Evolutionary conservation across 2,113 vertebrate species (phyloP).

Genomic region (Spea bombifrons): DNA sequence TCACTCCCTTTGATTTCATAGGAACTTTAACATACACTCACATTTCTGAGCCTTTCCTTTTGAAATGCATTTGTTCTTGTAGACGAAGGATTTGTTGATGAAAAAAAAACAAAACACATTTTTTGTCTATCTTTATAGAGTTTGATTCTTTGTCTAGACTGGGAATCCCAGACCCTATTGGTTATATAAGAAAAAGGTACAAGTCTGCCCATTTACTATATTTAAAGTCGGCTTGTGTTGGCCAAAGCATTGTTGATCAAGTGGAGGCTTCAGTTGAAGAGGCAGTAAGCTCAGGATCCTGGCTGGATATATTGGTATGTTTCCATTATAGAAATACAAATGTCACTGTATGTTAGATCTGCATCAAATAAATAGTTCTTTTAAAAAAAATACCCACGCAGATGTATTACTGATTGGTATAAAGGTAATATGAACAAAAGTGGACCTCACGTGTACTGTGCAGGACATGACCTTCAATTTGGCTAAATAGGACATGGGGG

Average conservation of each 20-base stretch:
- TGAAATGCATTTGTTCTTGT: too few relatives aligned
- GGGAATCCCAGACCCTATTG: constrained; percentile 86
- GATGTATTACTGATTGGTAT: too few relatives aligned
- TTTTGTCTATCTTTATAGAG: constrained; percentile 65
- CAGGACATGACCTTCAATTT: too few relatives aligned
- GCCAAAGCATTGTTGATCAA: constrained; percentile 83
- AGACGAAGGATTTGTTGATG: too few relatives aligned
- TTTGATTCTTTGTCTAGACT: constrained; percentile 86
- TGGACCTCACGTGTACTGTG: too few relatives aligned
- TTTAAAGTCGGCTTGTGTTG: constrained; percentile 81
- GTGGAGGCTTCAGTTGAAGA: constrained; percentile 94
- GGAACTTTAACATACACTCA: not conserved
- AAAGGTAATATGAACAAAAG: too few relatives aligned
- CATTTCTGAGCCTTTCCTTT: too few relatives aligned
- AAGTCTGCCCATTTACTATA: constrained; percentile 81
- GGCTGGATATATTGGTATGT: constrained; percentile 86
- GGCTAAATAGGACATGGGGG: too few relatives aligned
- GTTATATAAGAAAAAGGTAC: constrained; percentile 88
- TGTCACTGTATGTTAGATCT: too few relatives aligned
- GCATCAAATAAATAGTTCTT: too few relatives aligned
- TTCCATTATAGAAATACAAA: not conserved
- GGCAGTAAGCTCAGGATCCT: constrained; percentile 81
- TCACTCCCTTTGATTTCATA: too few relatives aligned
- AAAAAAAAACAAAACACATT: not conserved
- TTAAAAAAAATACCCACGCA: too few relatives aligned